These are phyloP conservation scores for Climacteris rufus DNA, from an alignment of 2,113 vertebrate species.

Conservation along the genomic window DNA sequence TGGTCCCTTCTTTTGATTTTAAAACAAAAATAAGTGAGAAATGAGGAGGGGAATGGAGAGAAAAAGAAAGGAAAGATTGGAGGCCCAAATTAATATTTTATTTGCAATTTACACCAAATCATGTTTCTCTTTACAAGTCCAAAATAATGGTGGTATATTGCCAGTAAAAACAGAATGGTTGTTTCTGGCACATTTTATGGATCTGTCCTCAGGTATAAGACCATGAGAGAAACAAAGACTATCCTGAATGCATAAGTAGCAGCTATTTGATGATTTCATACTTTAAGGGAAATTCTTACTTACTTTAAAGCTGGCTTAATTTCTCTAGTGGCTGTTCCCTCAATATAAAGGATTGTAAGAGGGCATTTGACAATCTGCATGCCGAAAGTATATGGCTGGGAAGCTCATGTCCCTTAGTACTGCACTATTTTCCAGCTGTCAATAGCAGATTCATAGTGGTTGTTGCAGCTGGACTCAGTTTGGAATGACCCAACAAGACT, in stretches of 20 bases:
- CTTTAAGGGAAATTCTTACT: neutral
- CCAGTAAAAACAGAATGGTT: neutral
- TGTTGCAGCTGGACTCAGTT: neutral
- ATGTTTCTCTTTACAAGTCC: neutral
- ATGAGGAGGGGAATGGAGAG: accelerated
- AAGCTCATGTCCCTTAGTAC: neutral
- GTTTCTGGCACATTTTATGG: neutral
- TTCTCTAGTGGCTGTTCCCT: neutral
- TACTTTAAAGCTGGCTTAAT: neutral
- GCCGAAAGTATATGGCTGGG: neutral
- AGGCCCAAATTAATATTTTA: neutral
- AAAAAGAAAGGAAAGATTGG: neutral
- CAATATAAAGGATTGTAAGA: neutral
- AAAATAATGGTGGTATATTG: neutral
- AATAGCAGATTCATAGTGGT: neutral
- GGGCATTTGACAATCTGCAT: neutral
- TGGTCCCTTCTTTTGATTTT: neutral
- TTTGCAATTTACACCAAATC: neutral
- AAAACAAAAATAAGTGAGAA: conserved; percentile 7
- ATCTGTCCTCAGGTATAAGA: neutral
- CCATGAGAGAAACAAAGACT: neutral
- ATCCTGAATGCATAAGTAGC: neutral
- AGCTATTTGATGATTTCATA: neutral
- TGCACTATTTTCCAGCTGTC: neutral
- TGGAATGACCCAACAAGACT: neutral